Base-by-base conservation (phyloP, 2,888 invertebrate species). In the Lasius platythorax region DNA sequence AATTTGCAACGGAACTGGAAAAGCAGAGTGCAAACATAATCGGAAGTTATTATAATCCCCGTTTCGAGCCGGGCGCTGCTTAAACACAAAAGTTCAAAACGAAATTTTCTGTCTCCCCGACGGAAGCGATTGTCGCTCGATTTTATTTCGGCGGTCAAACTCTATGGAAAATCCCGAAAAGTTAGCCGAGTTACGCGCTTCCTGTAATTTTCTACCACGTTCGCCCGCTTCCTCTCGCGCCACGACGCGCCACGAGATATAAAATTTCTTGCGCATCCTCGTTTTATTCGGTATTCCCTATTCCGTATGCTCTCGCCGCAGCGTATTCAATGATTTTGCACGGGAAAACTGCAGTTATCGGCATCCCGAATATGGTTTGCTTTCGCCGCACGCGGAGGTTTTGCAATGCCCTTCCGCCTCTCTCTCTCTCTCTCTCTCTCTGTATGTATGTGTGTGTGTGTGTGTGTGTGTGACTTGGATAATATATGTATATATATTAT, bases 191-290 rank as follows among this genome's bases (percentile, higher is more conserved):
- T 46, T 81, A 61, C 73, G 23, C 33, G 72, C 28, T 72, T 61
- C 61, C 46, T 37, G 79, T 73, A 61, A 72, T 81, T 81, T 72
- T 46, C 61, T 15, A 58, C 33, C 58, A 46, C 78, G 12, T 40
- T 9, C 68, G 30, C 28, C 40, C 63, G 46, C 66, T 43, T 56
- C n/a, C 67, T 40, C 23, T 23, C 23, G 46, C 72, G 33, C 12
- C 23, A 70, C 72, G 56, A 56, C 40, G 68, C 58, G 56, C 30
- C 18, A 15, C 50, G 37, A 37, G 79, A 72, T 72, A 72, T 72
- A 72, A 81, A 81, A 81, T 81, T 72, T 81, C 73, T 61, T n/a
- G 23, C 46, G 79, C 73, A 72, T 72, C 33, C 46, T 46, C 79
- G 46, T 79, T 72, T 72, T 43, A 81, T 72, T 56, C 56, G 72